Evolutionary conservation across 2,888 invertebrate genomes (phyloP), one percentile per base, ranked within the genome.

Genomic region (Hypolimnas misippus): DNA sequence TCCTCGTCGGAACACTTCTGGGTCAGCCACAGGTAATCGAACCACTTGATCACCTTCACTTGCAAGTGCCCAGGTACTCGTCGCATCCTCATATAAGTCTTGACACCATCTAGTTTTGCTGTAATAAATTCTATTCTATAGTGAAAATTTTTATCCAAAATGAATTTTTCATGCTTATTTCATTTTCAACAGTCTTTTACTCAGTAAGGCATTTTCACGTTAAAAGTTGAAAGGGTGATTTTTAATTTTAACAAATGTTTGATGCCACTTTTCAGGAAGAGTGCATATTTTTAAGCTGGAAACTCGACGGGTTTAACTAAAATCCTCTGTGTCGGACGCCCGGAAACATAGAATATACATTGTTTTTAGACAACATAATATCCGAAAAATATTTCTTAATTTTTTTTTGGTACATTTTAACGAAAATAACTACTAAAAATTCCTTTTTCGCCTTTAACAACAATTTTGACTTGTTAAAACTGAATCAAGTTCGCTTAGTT

Each of bases 1-100:
- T 99, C 98, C 87, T 99, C 99, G 86, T 99, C 98, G 21, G 98
- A 98, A 84, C 98, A 98, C 93, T 99, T 99, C 93, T 99, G 98
- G 73, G 98, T 98, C 80, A 98, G 95, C 99, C 99, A 99, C 79
- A 99, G 94, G 89, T 99, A 99, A 93, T 99, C 99, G 92, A 99
- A 99, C 99, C 99, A 99, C 90, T 98, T 98, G 92, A 99, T 99
- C 62, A 92, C 99, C 90, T 99, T 98, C 79, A 98, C 97, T 89
- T 99, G 98, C 66, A 99, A 94, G 88, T 98, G 97, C 76, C 96
- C 96, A 42, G 99, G 99, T 71, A 99, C 99, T 75, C 98, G 94
- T 57, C 99, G 94, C 96, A 99, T 97, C 70, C 98, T 94, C 99
- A 99, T 99, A 87, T 99, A 99, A 3, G 98, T 99, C 93, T 99